Percentiles rank a stretch among this genome's conserved stretches.
phyloP scores from a whole-genome alignment of 1,140 invertebrate species.

The Cotesia vestalis region DNA sequence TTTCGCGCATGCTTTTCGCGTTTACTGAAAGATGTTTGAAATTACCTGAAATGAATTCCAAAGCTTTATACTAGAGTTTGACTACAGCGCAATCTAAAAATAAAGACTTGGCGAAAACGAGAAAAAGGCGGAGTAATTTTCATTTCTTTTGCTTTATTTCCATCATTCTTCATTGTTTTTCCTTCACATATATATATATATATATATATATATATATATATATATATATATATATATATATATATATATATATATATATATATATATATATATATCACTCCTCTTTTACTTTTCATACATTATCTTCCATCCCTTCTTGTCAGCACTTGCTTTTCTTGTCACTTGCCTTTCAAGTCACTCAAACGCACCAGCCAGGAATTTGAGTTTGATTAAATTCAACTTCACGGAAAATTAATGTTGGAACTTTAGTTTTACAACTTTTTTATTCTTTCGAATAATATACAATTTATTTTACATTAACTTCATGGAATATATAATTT shows the following conservation, averaged over 20 bases:
- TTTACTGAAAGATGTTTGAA: slow-evolving; percentile 10
- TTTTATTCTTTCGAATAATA: no score
- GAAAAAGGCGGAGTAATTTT: slow-evolving; percentile 26
- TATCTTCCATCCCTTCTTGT: not conserved
- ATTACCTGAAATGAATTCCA: slow-evolving; percentile 33
- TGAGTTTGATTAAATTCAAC: slow-evolving; percentile 24
- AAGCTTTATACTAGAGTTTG: slow-evolving; percentile 14
- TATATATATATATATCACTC: not conserved
- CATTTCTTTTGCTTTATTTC: slow-evolving; percentile 16
- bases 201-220: no score
- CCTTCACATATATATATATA: not conserved
- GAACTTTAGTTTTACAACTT: not conserved
- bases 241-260: no score
- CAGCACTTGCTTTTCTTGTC: no score
- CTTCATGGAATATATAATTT: no score
- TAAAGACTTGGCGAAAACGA: slow-evolving; percentile 23
- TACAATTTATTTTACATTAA: no score
- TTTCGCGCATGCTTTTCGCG: slow-evolving; percentile 15
- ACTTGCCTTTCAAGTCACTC: not conserved
- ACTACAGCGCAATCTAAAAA: not conserved
- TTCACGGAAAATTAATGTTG: slow-evolving; percentile 22
- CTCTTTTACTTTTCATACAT: not conserved
- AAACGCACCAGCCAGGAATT: slow-evolving; percentile 11
- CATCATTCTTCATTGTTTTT: not conserved
- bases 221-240: not conserved